Evolutionary conservation across 2,888 invertebrate genomes (phyloP).

Genomic region (Chydorus sphaericus): DNA sequence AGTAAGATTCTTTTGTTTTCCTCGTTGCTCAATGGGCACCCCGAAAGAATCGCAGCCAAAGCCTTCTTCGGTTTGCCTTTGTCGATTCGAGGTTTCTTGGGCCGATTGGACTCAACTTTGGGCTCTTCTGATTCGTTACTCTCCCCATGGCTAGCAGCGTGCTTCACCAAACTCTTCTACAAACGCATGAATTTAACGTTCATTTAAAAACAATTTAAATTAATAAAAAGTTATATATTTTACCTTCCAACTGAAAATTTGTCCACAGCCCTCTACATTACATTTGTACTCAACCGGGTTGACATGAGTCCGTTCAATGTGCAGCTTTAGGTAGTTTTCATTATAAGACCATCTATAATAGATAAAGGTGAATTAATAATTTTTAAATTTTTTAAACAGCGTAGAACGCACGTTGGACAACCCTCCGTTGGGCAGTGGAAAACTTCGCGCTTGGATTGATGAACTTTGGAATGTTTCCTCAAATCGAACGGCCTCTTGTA

Average conservation of each 20-base stretch:
- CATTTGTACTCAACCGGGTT: constrained; percentile 2
- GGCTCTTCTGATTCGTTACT: neutral
- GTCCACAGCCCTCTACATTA: constrained; percentile 8
- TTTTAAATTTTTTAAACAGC: neutral
- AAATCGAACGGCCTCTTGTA: neutral
- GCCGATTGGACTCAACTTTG: neutral
- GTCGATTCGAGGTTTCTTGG: neutral
- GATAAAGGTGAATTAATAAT: too few species aligned
- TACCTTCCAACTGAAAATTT: constrained; percentile 10
- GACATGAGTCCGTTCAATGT: neutral
- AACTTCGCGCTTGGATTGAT: constrained; percentile 6
- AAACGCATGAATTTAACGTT: too few species aligned
- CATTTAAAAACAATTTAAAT: neutral
- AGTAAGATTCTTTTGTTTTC: constrained; percentile 7
- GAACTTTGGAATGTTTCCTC: neutral
- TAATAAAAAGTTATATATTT: neutral
- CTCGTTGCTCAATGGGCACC: neutral
- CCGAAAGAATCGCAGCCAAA: constrained; percentile 6
- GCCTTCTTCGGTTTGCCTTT: constrained; percentile 7
- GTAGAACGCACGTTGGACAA: neutral
- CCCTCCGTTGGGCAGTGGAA: constrained; percentile 12
- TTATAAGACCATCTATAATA: constrained; percentile 1
- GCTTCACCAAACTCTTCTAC: too few species aligned
- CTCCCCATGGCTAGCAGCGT: too few species aligned
- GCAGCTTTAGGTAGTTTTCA: neutral